Evolutionary conservation across 2,113 vertebrate genomes (phyloP).

Genomic region (Australoheros scitulus): DNA sequence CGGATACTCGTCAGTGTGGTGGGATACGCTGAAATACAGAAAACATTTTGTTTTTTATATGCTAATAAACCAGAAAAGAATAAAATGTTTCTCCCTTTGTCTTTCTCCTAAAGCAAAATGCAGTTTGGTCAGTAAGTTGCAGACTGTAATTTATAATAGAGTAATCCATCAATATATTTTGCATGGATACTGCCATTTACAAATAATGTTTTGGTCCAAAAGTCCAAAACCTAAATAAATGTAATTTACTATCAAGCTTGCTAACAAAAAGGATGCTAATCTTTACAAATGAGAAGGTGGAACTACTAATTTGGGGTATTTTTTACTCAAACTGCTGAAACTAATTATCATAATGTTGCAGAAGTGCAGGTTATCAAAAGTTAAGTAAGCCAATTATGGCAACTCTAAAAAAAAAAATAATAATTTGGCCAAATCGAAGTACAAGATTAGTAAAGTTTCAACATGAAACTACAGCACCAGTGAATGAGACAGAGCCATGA

Average conservation of each 20-base stretch:
- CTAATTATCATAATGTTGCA: neutral
- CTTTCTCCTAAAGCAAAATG: neutral
- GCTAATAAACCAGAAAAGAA: neutral
- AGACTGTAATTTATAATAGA: neutral
- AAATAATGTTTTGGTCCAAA: neutral
- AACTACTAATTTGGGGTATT: neutral
- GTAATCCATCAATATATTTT: neutral
- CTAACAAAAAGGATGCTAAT: neutral
- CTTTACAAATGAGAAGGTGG: slow-evolving; percentile 1
- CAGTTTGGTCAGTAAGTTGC: neutral
- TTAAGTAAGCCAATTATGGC: too few relatives aligned
- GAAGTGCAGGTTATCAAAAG: neutral
- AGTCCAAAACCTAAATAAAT: neutral
- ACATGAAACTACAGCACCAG: neutral
- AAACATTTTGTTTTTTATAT: neutral
- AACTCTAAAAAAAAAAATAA: too few relatives aligned
- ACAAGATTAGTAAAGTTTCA: neutral
- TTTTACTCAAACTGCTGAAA: neutral
- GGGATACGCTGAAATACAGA: slow-evolving; percentile 84
- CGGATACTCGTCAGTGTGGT: slow-evolving; percentile 84
- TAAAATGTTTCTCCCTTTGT: neutral
- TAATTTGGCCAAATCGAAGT: neutral
- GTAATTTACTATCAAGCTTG: neutral
- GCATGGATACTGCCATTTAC: neutral
- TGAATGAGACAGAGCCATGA: neutral